phyloP scores from a whole-genome alignment of 2,113 vertebrate genomes.

The Callopanchax toddi region DNA sequence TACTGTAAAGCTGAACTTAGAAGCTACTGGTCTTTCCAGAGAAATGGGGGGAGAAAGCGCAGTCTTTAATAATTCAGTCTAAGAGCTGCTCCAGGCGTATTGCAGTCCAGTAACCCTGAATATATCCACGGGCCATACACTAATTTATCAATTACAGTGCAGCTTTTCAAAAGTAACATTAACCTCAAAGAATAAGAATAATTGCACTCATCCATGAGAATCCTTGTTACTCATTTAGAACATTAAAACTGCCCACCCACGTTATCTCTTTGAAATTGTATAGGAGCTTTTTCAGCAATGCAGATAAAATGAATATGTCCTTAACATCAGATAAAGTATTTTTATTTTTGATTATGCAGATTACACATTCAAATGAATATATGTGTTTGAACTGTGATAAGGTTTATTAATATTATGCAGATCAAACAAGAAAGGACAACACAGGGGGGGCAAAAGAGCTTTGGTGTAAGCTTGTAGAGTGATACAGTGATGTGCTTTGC shows the following conservation, averaged over 20 bases:
- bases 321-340: slow-evolving; percentile 22
- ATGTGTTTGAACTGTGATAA: slow-evolving; percentile 20
- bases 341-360: slow-evolving; percentile 22
- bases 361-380: slow-evolving; percentile 14
- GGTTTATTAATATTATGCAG: slow-evolving; percentile 18
- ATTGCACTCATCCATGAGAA: slow-evolving; percentile 60
- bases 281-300: slow-evolving; percentile 36
- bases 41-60: slow-evolving; percentile 47
- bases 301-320: slow-evolving; percentile 31
- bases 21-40: slow-evolving; percentile 25
- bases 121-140: slow-evolving; percentile 62
- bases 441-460: not conserved
- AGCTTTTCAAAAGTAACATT: slow-evolving; percentile 69
- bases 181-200: slow-evolving; percentile 70
- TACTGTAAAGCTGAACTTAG: slow-evolving; percentile 31
- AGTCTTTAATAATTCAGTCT: slow-evolving; percentile 74
- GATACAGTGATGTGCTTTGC: slow-evolving; percentile 52
- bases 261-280: slow-evolving; percentile 29
- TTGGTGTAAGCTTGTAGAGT: slow-evolving; percentile 47
- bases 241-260: slow-evolving; percentile 44
- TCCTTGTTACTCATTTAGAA: slow-evolving; percentile 46
- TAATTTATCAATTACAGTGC: slow-evolving; percentile 76
- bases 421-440: slow-evolving; percentile 21
- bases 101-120: slow-evolving; percentile 71
- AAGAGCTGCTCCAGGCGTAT: slow-evolving; percentile 67